Evolutionary conservation across 2,797 vertebrate species (phyloP).

Genomic region (Hemibagrus guttatus): DNA sequence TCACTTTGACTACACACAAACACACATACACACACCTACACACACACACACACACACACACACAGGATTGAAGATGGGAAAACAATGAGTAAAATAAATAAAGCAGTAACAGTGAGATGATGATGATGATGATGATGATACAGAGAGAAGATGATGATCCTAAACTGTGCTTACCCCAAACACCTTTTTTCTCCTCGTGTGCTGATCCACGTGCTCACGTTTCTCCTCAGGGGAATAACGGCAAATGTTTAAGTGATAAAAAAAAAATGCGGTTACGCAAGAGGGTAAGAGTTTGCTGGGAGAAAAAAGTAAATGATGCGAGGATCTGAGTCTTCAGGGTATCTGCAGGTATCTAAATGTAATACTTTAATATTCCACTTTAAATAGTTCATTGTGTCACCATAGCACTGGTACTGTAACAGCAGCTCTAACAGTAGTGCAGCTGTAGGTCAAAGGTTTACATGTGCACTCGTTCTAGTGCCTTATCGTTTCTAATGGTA

Average conservation of each 20-base stretch:
- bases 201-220: conserved; percentile 72
- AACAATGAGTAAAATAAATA: conserved; percentile 67
- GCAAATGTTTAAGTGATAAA: conserved; percentile 73
- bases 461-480: not conserved
- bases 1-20: conserved; percentile 38
- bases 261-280: conserved; percentile 51
- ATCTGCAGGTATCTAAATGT: not conserved
- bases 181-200: conserved; percentile 77
- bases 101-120: conserved; percentile 34
- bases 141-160: conserved; percentile 68
- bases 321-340: conserved; percentile 22
- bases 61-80: conserved; percentile 49
- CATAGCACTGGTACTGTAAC: not conserved
- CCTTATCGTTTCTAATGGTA: not conserved
- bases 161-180: conserved; percentile 82
- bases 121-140: conserved; percentile 35
- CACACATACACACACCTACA: conserved; percentile 43
- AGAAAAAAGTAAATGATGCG: conserved; percentile 37
- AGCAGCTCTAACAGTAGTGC: not conserved
- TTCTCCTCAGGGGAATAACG: conserved; percentile 74
- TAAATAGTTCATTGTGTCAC: not conserved
- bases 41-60: conserved; percentile 38
- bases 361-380: not conserved
- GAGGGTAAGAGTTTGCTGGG: conserved; percentile 53
- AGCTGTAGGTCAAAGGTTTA: not conserved